Base-by-base conservation (phyloP, 2,113 vertebrate species). In the Chauna torquata region DNA sequence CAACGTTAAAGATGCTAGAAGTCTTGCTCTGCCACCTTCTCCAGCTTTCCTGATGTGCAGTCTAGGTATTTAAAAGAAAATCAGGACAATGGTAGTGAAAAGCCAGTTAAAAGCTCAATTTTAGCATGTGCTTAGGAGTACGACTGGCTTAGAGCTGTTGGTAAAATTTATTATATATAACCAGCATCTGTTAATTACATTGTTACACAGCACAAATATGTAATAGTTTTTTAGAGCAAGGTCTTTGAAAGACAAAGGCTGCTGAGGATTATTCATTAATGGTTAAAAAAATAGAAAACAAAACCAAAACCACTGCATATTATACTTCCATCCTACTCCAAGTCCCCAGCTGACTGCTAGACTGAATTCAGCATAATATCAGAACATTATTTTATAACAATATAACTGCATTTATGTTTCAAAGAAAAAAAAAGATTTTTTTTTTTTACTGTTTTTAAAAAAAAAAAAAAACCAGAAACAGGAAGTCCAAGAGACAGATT, bases 401-500 rank as follows among this genome's bases (percentile, higher is more conserved):
- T 6, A 5, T 45, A 92, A 90, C 47, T 59, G 14, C 28, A 65
- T 76, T 93, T 61, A n/a, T 3, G 27, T 88, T 96, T 92, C n/a
- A 66, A 82, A 89, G 49, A 18, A 50, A 87, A 82, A 85, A 58
- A 19, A n/a, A n/a, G n/a, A n/a, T n/a, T n/a, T 4, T 44, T 64
- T 23, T 85, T 85, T 70, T 86, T 68, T 34, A 24, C 30, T 10
- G 20, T 36, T 36, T n/a, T n/a, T 38, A 58, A 44, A 80, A 86
- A 45, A 58, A 8, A 18, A 64, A 82, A 40, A 44, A 45, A 84
- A 84, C 45, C 34, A 45, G 77, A 77, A 89, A 1, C 52, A 93
- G 95, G 91, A 96, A 97, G 62, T 82, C 62, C 18, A 66, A 50
- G 54, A 93, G 72, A 91, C 90, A 95, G 44, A 96, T 91, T 93